Evolutionary conservation across 2,888 invertebrate genomes (phyloP), one percentile per base, ranked within the genome.

Genomic region (Diogma glabrata): DNA sequence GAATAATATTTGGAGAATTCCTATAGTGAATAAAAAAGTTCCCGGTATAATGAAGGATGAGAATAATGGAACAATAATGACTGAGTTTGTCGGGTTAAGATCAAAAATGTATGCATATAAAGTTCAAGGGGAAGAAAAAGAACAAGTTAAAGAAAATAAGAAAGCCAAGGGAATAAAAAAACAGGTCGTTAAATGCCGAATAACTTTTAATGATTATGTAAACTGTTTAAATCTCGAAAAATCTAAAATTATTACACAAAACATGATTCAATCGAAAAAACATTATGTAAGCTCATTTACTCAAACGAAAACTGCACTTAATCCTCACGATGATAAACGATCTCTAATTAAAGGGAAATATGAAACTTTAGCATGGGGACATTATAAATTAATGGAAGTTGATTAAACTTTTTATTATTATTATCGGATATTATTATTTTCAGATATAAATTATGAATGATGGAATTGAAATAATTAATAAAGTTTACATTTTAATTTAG

Each of bases 1-100:
- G 2, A 19, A 16, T 5, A 40, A 40, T 40, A 7, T 2, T 2
- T 63, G 53, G n/a, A n/a, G n/a, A n/a, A n/a, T 36, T 14, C 3
- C n/a, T 2, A 10, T 2, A 14, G 9, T 36, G 14, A 36, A 36
- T 14, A 36, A 36, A 4, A 36, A 36, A 36, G n/a, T 36, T 3
- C 14, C 7, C 2, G 36, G 36, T 4, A 10, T 36, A 2, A 36
- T 36, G 36, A 36, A 36, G 3, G 36, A 36, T 4, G 36, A 36
- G 3, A 12, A 12, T 12, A 3, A 3, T 36, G 9, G 12, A 16
- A 36, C 9, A 12, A 36, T 36, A 3, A 36, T 36, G 36, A 3
- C 3, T 2, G 3, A 36, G 5, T 36, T 36, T 36, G 14, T 36
- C 3, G 36, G 36, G 2, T 40, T 40, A 20, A 40, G 40, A 40